Evolutionary conservation across 2,888 invertebrate genomes (phyloP).

Genomic region (Labia minor): DNA sequence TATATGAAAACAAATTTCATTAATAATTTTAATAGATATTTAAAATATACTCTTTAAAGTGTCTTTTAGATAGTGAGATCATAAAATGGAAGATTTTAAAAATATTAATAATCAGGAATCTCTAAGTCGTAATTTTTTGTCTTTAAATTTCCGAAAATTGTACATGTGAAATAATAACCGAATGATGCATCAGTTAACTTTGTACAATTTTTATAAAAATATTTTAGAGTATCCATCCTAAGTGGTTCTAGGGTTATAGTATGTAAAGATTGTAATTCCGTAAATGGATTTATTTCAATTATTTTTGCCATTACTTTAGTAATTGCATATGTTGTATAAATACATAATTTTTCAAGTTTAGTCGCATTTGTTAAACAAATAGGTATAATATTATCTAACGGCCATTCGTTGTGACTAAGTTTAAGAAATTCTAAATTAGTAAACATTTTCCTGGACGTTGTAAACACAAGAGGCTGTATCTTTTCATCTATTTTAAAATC

Average conservation of each 20-base stretch:
- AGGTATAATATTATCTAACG: constrained; percentile 18
- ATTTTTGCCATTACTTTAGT: constrained; percentile 20
- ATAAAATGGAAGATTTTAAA: too few relatives aligned
- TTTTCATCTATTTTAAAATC: background rate
- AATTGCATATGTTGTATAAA: constrained; percentile 16
- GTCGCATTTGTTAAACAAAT: constrained; percentile 22
- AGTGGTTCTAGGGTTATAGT: constrained; percentile 17
- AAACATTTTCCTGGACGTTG: constrained; percentile 15
- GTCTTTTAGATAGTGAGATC: too few relatives aligned
- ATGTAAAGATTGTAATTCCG: constrained; percentile 19
- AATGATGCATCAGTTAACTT: constrained; percentile 22
- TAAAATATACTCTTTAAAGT: too few relatives aligned
- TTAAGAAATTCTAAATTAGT: constrained; percentile 22
- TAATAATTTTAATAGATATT: too few relatives aligned
- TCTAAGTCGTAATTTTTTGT: constrained; percentile 25
- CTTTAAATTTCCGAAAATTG: constrained; percentile 22
- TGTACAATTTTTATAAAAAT: constrained; percentile 24
- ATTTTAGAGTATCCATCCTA: constrained; percentile 18
- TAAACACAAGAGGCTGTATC: background rate
- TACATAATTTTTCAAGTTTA: constrained; percentile 17
- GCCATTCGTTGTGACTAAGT: constrained; percentile 22
- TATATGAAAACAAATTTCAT: too few relatives aligned
- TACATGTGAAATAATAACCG: constrained; percentile 17
- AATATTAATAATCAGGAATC: background rate
- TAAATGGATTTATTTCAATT: constrained; percentile 19